Conservation (phyloP, 2,113 vertebrate genomes). For the Calidris pygmaea region DNA sequence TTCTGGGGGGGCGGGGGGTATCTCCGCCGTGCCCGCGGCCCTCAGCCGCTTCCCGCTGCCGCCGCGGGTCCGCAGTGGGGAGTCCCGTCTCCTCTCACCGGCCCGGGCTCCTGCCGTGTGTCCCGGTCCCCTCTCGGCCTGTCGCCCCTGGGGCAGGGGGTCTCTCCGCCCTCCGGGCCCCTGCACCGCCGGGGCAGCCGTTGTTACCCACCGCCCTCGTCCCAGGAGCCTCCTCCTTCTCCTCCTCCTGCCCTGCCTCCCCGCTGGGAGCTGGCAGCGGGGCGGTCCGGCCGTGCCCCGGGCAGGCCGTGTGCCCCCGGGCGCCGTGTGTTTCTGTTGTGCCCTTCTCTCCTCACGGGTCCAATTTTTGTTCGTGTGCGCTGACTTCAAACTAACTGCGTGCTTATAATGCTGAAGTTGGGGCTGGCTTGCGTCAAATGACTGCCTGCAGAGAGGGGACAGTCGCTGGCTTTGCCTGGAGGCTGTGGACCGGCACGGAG, state of each 20-base stretch:
- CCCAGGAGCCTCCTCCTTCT: background rate
- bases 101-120: background rate
- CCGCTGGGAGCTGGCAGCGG: background rate
- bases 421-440: background rate
- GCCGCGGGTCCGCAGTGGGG: background rate
- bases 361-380: background rate
- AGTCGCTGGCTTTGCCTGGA: background rate
- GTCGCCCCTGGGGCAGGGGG: background rate
- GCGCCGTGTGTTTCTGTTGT: rapidly evolving
- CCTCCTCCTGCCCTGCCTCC: background rate
- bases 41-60: background rate
- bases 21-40: background rate
- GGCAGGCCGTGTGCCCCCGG: background rate
- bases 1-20: background rate
- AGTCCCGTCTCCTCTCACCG: background rate
- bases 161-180: background rate
- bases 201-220: background rate
- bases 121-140: background rate
- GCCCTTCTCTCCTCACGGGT: background rate
- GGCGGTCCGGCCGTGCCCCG: background rate
- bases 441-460: background rate
- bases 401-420: background rate
- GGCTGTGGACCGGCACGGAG: rapidly evolving
- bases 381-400: background rate
- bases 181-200: background rate